Evolutionary conservation across 2,888 invertebrate species (phyloP).

Genomic region (Amphipoea oculea): DNA sequence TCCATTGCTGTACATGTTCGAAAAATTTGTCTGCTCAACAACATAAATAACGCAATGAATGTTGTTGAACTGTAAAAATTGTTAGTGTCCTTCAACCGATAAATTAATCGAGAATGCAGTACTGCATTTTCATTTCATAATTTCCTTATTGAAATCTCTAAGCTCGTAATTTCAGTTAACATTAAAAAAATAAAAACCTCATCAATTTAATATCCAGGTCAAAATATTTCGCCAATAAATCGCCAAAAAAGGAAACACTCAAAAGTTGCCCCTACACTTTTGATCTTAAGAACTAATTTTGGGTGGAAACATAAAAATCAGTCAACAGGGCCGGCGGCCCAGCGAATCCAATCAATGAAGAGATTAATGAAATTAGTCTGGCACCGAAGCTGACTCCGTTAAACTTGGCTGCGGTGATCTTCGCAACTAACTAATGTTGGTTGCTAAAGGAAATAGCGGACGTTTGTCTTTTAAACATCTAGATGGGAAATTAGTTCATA

Average conservation of each 20-base stretch:
- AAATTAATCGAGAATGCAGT: neutral
- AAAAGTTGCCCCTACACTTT: conserved; percentile 52
- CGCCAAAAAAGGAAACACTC: conserved; percentile 26
- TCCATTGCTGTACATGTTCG: too few relatives aligned
- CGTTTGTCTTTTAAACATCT: conserved; percentile 23
- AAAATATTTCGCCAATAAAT: conserved; percentile 39
- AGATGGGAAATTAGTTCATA: neutral
- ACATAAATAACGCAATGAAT: too few relatives aligned
- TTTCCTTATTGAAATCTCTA: neutral
- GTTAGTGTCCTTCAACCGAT: neutral
- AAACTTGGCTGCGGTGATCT: conserved; percentile 72
- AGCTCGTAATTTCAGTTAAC: neutral
- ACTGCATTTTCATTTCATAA: neutral
- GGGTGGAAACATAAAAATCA: conserved; percentile 56
- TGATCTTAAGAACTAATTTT: conserved; percentile 58
- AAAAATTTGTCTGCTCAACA: too few relatives aligned
- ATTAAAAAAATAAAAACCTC: neutral
- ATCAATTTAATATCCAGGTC: conserved; percentile 4
- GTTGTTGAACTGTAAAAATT: too few relatives aligned
- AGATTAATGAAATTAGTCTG: conserved; percentile 83
- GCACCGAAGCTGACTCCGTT: conserved; percentile 67
- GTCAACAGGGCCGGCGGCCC: conserved; percentile 56
- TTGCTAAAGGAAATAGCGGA: conserved; percentile 31
- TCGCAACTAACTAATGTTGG: conserved; percentile 60
- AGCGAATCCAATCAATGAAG: conserved; percentile 78